phyloP scores from a whole-genome alignment of 2,113 vertebrate species.

The Gymnorhina tibicen region DNA sequence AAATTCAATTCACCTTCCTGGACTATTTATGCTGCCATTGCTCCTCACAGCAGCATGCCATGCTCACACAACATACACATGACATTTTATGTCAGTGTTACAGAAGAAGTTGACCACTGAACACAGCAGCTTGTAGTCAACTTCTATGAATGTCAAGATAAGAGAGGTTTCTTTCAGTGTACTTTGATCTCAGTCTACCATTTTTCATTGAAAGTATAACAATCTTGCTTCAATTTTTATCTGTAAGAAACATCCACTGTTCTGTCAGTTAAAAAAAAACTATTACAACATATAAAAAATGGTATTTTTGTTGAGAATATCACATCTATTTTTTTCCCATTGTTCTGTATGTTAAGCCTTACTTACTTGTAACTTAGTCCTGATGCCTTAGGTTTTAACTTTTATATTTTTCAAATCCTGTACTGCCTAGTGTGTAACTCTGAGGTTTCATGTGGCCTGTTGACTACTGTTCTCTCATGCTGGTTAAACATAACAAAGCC shows the following conservation, averaged over 20 bases:
- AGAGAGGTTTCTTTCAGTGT: background rate
- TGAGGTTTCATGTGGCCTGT: too few species aligned
- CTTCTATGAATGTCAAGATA: accelerated
- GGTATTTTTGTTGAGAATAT: background rate
- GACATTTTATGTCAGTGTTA: background rate
- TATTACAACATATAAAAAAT: background rate
- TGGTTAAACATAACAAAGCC: too few species aligned
- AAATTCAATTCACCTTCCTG: background rate
- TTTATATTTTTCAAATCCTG: too few species aligned
- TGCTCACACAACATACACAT: background rate
- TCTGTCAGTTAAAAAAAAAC: background rate
- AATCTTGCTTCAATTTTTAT: background rate
- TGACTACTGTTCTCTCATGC: too few species aligned
- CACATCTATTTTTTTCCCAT: background rate
- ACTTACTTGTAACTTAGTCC: background rate
- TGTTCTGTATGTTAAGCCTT: background rate
- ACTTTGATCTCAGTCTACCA: background rate
- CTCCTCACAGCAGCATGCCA: background rate
- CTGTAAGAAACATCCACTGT: background rate
- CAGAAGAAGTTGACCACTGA: background rate
- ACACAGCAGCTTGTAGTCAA: background rate
- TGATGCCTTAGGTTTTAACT: too few species aligned
- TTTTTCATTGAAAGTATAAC: background rate
- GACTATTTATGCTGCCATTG: background rate
- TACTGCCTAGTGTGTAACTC: too few species aligned